These are phyloP conservation scores for Salpingus planirostris DNA, from an alignment of 2,888 invertebrate genomes.

Conservation along the genomic window DNA sequence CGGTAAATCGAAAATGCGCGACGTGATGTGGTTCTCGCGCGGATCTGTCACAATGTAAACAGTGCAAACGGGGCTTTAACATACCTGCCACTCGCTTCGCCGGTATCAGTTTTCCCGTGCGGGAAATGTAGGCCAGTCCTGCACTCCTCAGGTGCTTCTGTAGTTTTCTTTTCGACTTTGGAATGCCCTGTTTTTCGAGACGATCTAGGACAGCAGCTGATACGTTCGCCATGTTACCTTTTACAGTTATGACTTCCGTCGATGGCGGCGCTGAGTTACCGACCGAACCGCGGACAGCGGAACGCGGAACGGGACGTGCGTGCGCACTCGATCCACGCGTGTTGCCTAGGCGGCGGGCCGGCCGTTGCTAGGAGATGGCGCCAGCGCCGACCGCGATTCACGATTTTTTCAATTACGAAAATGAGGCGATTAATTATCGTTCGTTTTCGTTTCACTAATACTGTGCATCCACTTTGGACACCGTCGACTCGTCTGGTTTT, in stretches of 20 bases:
- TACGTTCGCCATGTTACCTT: conserved; percentile 39
- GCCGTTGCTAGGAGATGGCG: neutral
- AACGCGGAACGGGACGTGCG: too few species aligned
- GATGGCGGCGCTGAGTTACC: too few species aligned
- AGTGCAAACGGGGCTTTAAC: conserved; percentile 18
- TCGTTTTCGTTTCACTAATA: too few species aligned
- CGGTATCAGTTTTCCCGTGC: conserved; percentile 44
- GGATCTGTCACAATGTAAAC: conserved; percentile 27
- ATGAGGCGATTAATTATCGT: too few species aligned
- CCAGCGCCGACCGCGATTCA: neutral
- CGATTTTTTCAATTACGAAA: too few species aligned
- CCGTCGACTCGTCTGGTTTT: too few species aligned
- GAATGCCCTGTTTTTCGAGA: conserved; percentile 37
- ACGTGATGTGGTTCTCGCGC: conserved; percentile 20
- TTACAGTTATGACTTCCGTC: too few species aligned
- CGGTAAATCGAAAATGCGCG: conserved; percentile 19
- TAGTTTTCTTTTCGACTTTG: conserved; percentile 42
- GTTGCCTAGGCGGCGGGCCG: too few species aligned
- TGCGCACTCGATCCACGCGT: too few species aligned
- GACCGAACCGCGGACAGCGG: too few species aligned
- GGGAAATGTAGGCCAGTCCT: conserved; percentile 43
- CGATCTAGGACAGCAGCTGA: conserved; percentile 36
- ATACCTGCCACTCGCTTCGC: conserved; percentile 45
- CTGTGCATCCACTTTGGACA: too few species aligned
- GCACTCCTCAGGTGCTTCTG: conserved; percentile 43